Conservation (phyloP, 2,888 invertebrate species). For the Macrosiphum euphorbiae region DNA sequence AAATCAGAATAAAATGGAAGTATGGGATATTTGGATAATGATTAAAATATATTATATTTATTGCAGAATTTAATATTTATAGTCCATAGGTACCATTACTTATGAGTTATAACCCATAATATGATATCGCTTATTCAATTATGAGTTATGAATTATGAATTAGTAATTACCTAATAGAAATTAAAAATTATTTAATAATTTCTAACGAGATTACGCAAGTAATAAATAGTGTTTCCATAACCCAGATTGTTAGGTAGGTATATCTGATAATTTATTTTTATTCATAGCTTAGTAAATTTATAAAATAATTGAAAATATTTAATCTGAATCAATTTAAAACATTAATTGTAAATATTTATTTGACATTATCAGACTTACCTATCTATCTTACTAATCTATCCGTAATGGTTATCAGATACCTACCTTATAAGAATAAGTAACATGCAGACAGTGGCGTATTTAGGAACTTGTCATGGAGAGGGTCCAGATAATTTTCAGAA, state of each 20-base stretch:
- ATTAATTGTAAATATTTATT: not conserved
- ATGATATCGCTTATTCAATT: not conserved
- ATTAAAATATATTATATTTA: not conserved
- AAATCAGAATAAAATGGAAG: slow-evolving; percentile 5
- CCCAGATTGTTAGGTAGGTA: not conserved
- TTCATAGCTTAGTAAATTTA: not conserved
- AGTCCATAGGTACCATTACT: no score
- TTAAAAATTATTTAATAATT: not conserved
- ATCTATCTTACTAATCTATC: not conserved
- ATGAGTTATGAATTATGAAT: not conserved
- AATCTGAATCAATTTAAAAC: not conserved
- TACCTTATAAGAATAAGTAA: not conserved
- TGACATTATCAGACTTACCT: not conserved
- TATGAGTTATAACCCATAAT: not conserved
- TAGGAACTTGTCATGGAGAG: no score
- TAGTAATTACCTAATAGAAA: not conserved
- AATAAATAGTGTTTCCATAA: not conserved
- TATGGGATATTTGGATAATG: not conserved
- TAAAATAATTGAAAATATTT: not conserved
- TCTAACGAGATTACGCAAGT: not conserved
- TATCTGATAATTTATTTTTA: not conserved
- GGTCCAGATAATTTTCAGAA: no score
- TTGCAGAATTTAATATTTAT: not conserved
- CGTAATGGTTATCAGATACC: not conserved
- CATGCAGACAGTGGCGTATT: no score